Conservation (phyloP, 2,888 invertebrate species). For the Allygus modestus region DNA sequence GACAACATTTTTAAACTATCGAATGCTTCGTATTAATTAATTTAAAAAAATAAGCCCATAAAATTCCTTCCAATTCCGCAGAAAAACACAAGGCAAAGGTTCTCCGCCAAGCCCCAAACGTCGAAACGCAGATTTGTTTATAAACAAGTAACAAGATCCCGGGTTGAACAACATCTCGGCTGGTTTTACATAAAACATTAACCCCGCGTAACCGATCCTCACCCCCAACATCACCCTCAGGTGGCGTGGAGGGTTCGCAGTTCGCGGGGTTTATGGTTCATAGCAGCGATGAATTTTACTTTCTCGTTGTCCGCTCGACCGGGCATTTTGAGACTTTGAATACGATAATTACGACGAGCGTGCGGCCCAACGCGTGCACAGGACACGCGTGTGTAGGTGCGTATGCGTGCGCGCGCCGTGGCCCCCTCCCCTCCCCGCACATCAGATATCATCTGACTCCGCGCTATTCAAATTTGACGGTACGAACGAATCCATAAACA, state of each 20-base stretch:
- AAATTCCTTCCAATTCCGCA: too few species aligned
- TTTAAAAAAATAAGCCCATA: too few species aligned
- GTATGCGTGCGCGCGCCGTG: constrained; percentile 33
- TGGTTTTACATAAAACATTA: constrained; percentile 49
- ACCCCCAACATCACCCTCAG: neutral
- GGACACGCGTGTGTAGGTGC: constrained; percentile 38
- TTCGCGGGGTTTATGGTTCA: neutral
- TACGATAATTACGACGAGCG: constrained; percentile 63
- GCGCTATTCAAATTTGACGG: constrained; percentile 50
- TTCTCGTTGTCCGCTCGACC: constrained; percentile 61
- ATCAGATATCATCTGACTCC: constrained; percentile 23
- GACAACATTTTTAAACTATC: too few species aligned
- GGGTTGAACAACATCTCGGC: neutral
- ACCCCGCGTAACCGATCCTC: constrained; percentile 46
- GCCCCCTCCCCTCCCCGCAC: constrained; percentile 47
- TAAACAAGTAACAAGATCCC: constrained; percentile 48
- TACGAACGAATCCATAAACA: constrained; percentile 46
- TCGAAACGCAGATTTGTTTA: constrained; percentile 2
- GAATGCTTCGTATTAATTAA: too few species aligned
- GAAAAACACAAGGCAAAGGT: too few species aligned
- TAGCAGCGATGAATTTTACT: constrained; percentile 61
- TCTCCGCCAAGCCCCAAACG: too few species aligned
- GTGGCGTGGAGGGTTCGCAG: neutral
- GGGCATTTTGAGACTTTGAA: constrained; percentile 59
- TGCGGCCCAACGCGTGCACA: constrained; percentile 33